Base-by-base conservation (phyloP, 2,797 vertebrate genomes). In the Nannoperca australis region DNA sequence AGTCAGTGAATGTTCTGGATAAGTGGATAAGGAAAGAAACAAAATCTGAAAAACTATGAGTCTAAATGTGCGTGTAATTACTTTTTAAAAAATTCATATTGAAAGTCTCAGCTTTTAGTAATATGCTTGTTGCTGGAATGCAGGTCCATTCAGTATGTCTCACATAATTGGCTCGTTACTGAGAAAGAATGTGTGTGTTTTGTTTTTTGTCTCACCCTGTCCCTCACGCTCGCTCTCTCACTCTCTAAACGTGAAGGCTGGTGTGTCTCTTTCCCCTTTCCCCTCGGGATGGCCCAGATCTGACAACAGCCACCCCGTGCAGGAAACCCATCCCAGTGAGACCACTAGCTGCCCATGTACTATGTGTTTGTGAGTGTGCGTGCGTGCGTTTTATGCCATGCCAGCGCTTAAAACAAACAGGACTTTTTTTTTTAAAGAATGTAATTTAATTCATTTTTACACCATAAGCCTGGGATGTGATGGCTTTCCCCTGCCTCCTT, bases 241-340 rank as follows among this genome's bases (percentile, higher is more conserved):
- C 62, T 53, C 56, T 61, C 42, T 63, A 67, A 91, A 87, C 49
- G 38, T 86, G 83, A 79, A 54, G 71, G 38, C 84, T 84, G 83
- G 76, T 82, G 85, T 82, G 71, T 89, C 72, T 83, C 51, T 53
- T 56, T 36, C 88, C 91, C 82, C 51, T 53, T 56, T 36, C 88
- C 91, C 82, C 90, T 51, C 0, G 84, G 88, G 92, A 91, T 27
- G 60, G 60, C 64, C 55, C 76, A 78, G 83, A 94, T 93, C 91
- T 91, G 90, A 94, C 91, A 94, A 94, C 79, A 73, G 70, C 66
- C 4, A 90, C 89, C 89, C 90, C 80, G 30, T 49, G 76, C 91
- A 93, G 93, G 92, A 93, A 94, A 87, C 88, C 89, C 83, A 69
- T 89, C 90, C 91, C 89, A 76, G 56, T 62, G 15, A 82, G 79